Percentiles rank a stretch among this genome's conserved stretches.
Evolutionary conservation across 1,140 invertebrate species (phyloP).

Genomic region (Drosophila virilis): DNA sequence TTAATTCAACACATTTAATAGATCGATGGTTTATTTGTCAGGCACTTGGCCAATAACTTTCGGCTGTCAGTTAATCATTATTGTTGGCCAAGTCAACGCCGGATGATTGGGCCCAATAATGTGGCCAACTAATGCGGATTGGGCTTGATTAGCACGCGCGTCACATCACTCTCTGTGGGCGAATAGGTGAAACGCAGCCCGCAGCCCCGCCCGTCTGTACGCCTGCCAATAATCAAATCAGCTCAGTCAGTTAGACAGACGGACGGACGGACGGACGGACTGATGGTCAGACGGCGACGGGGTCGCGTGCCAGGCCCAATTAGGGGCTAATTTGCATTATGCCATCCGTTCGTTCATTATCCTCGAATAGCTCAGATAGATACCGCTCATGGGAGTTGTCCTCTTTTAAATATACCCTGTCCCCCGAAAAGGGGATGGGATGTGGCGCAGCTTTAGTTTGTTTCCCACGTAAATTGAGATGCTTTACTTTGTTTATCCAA

Average conservation of each 20-base stretch:
- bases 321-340: conserved; percentile 75
- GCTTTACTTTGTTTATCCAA: too few relatives aligned
- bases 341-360: conserved; percentile 67
- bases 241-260: conserved; percentile 37
- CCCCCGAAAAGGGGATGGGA: too few relatives aligned
- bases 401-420: conserved; percentile 3
- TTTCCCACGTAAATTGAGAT: too few relatives aligned
- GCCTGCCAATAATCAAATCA: conserved; percentile 71
- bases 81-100: conserved; percentile 11
- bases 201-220: too few relatives aligned
- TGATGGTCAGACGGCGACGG: not conserved
- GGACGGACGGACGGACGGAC: not conserved
- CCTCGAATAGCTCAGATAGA: conserved; percentile 38
- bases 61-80: conserved; percentile 31
- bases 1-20: not conserved
- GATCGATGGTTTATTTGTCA: conserved; percentile 4
- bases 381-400: not conserved
- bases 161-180: conserved; percentile 20
- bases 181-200: not conserved
- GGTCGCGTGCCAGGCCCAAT: conserved; percentile 55
- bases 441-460: too few relatives aligned
- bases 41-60: conserved; percentile 6
- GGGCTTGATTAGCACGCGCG: conserved; percentile 32
- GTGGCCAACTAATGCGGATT: conserved; percentile 35
- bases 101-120: conserved; percentile 1